Conservation (phyloP, 2,888 invertebrate genomes). For the Theodoxus fluviatilis region DNA sequence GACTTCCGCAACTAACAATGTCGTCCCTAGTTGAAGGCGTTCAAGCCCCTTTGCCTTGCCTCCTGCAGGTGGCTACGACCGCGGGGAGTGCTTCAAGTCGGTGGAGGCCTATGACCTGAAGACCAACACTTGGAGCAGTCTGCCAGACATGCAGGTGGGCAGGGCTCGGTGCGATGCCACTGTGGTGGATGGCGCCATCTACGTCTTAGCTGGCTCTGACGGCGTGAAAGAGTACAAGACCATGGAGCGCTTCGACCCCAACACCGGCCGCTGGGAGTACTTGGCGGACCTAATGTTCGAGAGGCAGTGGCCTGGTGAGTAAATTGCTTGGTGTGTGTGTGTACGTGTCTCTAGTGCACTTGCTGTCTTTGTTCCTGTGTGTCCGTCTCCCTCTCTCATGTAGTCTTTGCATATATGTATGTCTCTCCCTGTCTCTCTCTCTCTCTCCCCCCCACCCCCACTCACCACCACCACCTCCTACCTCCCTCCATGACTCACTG, state of each 20-base stretch:
- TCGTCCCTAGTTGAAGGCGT: too few relatives aligned
- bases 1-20: too few relatives aligned
- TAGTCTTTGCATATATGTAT: not conserved
- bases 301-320: slow-evolving; percentile 73
- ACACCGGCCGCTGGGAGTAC: slow-evolving; percentile 68
- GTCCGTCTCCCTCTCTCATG: not conserved
- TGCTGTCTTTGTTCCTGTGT: not conserved
- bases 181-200: slow-evolving; percentile 75
- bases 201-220: slow-evolving; percentile 80
- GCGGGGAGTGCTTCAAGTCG: slow-evolving; percentile 80
- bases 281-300: slow-evolving; percentile 72
- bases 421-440: too few relatives aligned
- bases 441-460: not conserved
- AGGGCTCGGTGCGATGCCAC: slow-evolving; percentile 83
- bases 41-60: too few relatives aligned
- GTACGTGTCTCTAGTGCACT: not conserved
- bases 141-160: slow-evolving; percentile 77
- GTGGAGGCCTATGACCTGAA: slow-evolving; percentile 79
- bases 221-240: slow-evolving; percentile 81
- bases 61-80: slow-evolving; percentile 78
- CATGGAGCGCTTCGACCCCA: slow-evolving; percentile 72
- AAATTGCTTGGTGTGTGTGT: not conserved
- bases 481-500: not conserved
- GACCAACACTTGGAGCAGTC: slow-evolving; percentile 75
- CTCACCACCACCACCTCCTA: not conserved